These are phyloP conservation scores for Peribatodes rhomboidaria DNA, from an alignment of 2,888 invertebrate species.

Conservation along the genomic window DNA sequence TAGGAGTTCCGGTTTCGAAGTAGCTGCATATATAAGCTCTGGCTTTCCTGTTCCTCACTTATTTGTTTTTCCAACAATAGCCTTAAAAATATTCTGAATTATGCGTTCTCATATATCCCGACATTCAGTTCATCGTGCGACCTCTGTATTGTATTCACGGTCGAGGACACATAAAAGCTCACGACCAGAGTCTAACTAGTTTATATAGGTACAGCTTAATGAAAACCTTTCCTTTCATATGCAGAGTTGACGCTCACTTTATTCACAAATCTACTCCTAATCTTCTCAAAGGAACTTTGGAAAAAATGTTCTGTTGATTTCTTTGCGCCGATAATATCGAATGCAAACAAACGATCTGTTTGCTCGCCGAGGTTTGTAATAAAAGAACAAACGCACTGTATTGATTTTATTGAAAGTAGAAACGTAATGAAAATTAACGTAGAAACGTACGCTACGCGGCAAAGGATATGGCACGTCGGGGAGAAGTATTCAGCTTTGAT, in stretches of 20 bases:
- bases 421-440: constrained; percentile 44
- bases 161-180: constrained; percentile 17
- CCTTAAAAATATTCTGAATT: constrained; percentile 11
- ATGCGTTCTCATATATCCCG: neutral
- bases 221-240: constrained; percentile 58
- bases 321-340: constrained; percentile 36
- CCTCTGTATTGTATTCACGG: constrained; percentile 26
- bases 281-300: constrained; percentile 37
- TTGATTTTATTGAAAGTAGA: constrained; percentile 56
- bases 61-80: constrained; percentile 13
- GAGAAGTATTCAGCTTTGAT: constrained; percentile 23
- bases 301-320: constrained; percentile 48
- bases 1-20: constrained; percentile 5
- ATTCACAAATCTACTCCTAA: constrained; percentile 49
- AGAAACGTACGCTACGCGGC: constrained; percentile 16
- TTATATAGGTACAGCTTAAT: constrained; percentile 48
- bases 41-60: neutral
- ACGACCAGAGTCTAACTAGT: constrained; percentile 32
- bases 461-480: constrained; percentile 28
- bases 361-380: constrained; percentile 44
- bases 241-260: constrained; percentile 54
- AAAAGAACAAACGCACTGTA: constrained; percentile 47
- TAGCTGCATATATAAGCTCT: neutral
- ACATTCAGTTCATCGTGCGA: constrained; percentile 9
- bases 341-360: constrained; percentile 43